Evolutionary conservation across 1,140 invertebrate species (phyloP), one percentile per base, ranked within the genome.

Genomic region (Heliconius melpomene): DNA sequence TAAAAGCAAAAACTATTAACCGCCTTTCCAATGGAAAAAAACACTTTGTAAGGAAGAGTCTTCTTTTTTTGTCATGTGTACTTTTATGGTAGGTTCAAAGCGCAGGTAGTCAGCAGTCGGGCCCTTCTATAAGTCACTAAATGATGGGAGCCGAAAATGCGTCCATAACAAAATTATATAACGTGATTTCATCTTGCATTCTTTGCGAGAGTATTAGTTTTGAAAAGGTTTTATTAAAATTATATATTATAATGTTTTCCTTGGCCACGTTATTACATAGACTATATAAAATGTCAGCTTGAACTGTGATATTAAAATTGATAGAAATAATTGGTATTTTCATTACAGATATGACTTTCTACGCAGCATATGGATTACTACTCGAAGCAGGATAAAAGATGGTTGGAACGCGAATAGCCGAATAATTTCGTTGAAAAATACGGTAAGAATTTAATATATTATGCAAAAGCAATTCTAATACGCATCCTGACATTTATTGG

Each of bases 41-140:
- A 26, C 3, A 29, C n/a, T 16, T 16, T 66, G 50, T 66, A 16
- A 11, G 26, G 60, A 16, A 66, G 60, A 36, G 36, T 72, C 72
- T 38, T 38, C n/a, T 72, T 66, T 66, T 66, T 29, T 66, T 66
- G 60, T 29, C 60, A 66, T 29, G 26, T 29, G 9, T 29, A 66
- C 11, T 66, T 23, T 26, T 66, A 66, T 66, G 60, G 60, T 26
- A 16, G 20, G 7, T 36, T 66, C 20, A 32, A 72, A 60, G 60
- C 70, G 83, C 87, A 88, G 87, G 86, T 88, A 87, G 83, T 82
- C 75, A 78, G 52, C 72, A 77, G 13, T 66, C 26, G 23, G 60
- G 29, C 75, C 72, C 81, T 84, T 84, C 72, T 80, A 83, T 72
- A 84, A 83, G 60, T 29, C 60, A 66, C 60, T n/a, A 66, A 87